phyloP scores from a whole-genome alignment of 37 sponge, comb jelly and placozoan genomes.

The Ianthella basta region DNA sequence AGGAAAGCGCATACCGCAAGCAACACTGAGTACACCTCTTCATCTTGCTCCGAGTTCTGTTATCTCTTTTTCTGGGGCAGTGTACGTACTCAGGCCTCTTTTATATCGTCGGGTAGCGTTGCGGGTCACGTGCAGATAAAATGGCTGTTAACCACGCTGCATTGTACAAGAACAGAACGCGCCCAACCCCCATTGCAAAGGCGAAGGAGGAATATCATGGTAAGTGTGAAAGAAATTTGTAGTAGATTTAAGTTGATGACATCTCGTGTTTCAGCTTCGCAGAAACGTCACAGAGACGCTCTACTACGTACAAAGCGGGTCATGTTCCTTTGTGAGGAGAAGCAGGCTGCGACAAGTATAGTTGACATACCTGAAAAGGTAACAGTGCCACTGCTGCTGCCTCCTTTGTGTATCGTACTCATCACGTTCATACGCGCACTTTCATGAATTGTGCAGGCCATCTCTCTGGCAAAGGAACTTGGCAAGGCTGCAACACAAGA shows the following conservation, averaged over 20 bases:
- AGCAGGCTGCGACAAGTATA: neutral
- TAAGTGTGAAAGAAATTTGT: neutral
- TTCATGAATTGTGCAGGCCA: neutral
- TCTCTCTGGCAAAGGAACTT: neutral
- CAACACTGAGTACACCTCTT: too few relatives aligned
- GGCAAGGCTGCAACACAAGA: slow-evolving; percentile 1
- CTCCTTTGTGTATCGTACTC: too few relatives aligned
- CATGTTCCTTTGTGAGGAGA: neutral
- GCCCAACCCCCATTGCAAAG: neutral
- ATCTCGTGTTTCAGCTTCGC: neutral
- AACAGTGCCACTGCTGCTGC: too few relatives aligned
- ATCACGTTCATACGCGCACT: too few relatives aligned
- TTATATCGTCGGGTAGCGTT: too few relatives aligned
- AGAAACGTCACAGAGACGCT: slow-evolving; percentile 4
- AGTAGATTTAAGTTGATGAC: too few relatives aligned
- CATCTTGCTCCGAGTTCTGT: too few relatives aligned
- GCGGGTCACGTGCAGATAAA: too few relatives aligned
- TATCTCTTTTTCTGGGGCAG: too few relatives aligned
- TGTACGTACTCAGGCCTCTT: too few relatives aligned
- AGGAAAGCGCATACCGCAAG: neutral
- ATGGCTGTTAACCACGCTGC: neutral
- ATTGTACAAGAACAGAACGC: neutral
- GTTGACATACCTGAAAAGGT: too few relatives aligned
- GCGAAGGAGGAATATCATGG: slow-evolving; percentile 1
- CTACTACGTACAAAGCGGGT: neutral